Conservation (phyloP, 2,113 vertebrate genomes). For the Sebastes schlegelii region DNA sequence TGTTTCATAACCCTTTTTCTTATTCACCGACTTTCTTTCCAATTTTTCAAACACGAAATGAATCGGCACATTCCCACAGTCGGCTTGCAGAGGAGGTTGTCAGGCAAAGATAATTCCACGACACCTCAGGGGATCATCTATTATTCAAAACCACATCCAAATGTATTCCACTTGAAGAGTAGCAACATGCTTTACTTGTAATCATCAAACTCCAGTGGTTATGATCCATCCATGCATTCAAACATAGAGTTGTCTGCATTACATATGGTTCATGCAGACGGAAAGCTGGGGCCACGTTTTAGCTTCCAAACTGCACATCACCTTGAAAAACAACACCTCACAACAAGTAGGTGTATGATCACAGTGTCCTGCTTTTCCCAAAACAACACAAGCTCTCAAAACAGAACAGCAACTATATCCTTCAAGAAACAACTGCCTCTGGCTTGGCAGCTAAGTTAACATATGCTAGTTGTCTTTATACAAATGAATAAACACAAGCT, state of each 20-base stretch:
- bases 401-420: not conserved
- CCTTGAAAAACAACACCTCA: slow-evolving; percentile 20
- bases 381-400: slow-evolving; percentile 22
- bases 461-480: not conserved
- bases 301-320: slow-evolving; percentile 3
- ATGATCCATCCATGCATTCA: slow-evolving; percentile 12
- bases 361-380: slow-evolving; percentile 5
- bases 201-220: slow-evolving; percentile 31
- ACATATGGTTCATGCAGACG: not conserved
- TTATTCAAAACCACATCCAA: slow-evolving; percentile 63
- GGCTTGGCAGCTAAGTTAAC: not conserved
- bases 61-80: slow-evolving; percentile 43
- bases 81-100: slow-evolving; percentile 45
- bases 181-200: slow-evolving; percentile 42
- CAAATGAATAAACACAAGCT: slow-evolving; percentile 18
- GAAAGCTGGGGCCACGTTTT: not conserved
- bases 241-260: not conserved
- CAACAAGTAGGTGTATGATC: slow-evolving; percentile 16
- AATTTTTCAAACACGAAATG: slow-evolving; percentile 22
- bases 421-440: slow-evolving; percentile 10
- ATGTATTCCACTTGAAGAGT: slow-evolving; percentile 57
- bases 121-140: slow-evolving; percentile 63
- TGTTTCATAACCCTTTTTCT: slow-evolving; percentile 42
- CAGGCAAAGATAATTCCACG: slow-evolving; percentile 52
- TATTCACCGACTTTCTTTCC: slow-evolving; percentile 17